Conservation (phyloP, 2,888 invertebrate species). For the Nomada ferruginata region DNA sequence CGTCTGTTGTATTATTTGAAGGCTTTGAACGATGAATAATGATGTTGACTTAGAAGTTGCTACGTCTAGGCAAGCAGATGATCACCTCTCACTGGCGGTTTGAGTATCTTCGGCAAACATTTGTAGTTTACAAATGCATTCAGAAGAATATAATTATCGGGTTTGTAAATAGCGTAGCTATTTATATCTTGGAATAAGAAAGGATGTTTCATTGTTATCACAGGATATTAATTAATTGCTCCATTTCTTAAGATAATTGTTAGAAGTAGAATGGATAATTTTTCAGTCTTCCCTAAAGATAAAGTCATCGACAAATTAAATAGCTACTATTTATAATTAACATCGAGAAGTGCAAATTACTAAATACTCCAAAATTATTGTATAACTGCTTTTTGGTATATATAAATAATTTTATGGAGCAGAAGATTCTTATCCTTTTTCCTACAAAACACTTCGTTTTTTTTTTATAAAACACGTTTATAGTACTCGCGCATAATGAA, state of each 20-base stretch:
- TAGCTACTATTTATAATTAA: background rate
- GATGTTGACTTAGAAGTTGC: slow-evolving; percentile 55
- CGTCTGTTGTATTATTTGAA: slow-evolving; percentile 28
- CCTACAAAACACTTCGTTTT: background rate
- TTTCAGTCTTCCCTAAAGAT: background rate
- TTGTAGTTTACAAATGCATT: slow-evolving; percentile 45
- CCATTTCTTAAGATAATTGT: background rate
- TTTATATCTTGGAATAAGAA: background rate
- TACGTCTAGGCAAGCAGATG: slow-evolving; percentile 46
- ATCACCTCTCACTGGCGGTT: slow-evolving; percentile 44
- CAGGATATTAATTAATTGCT: background rate
- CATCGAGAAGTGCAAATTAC: background rate
- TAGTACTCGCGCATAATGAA: background rate
- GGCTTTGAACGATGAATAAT: slow-evolving; percentile 55
- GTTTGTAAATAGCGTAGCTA: slow-evolving; percentile 9
- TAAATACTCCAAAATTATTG: background rate
- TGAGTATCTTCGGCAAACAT: slow-evolving; percentile 53
- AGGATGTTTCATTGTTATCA: background rate
- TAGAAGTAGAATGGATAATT: background rate
- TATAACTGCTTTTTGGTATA: background rate
- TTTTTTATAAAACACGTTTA: slow-evolving; percentile 25
- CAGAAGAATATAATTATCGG: slow-evolving; percentile 44
- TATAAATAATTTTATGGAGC: background rate
- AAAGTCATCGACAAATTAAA: background rate
- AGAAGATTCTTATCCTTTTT: background rate